A percentile compares a stretch with the other conserved stretches of the same genome.
Evolutionary conservation across 1,140 invertebrate species (phyloP).

Genomic region (Pseudomyrmex gracilis): DNA sequence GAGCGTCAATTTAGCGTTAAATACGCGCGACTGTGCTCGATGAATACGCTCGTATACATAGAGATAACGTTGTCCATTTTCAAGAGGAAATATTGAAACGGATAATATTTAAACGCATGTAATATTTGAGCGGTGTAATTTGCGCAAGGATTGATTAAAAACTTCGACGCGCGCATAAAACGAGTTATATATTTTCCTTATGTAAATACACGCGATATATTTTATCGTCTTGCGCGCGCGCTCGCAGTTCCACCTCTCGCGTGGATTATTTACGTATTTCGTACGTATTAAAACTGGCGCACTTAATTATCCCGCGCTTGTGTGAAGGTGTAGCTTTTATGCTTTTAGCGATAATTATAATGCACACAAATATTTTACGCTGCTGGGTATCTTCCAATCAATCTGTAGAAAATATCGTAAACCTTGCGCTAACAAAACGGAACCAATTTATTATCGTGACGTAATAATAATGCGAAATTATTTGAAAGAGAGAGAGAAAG

Average conservation of each 20-base stretch:
- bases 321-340: not conserved
- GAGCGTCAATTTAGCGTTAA: slow-evolving; percentile 16
- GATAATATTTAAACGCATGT: slow-evolving; percentile 38
- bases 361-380: not conserved
- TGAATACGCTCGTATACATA: not conserved
- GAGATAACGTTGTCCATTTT: slow-evolving; percentile 14
- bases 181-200: slow-evolving; percentile 21
- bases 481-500: too few relatives aligned
- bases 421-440: not conserved
- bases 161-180: not conserved
- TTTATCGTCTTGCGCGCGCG: not conserved
- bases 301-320: not conserved
- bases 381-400: slow-evolving; percentile 16
- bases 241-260: not conserved
- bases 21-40: not conserved
- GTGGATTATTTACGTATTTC: not conserved
- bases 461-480: slow-evolving; percentile 32
- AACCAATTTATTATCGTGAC: slow-evolving; percentile 15
- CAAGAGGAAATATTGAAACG: slow-evolving; percentile 36
- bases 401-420: slow-evolving; percentile 18
- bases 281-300: not conserved
- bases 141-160: slow-evolving; percentile 6
- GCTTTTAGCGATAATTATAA: slow-evolving; percentile 11
- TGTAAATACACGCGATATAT: slow-evolving; percentile 13
- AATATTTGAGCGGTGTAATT: slow-evolving; percentile 19